A percentile compares a stretch with the other conserved stretches of the same genome.
These are phyloP conservation scores for Pogona vitticeps DNA, from an alignment of 2,113 vertebrate species.

Conservation along the genomic window DNA sequence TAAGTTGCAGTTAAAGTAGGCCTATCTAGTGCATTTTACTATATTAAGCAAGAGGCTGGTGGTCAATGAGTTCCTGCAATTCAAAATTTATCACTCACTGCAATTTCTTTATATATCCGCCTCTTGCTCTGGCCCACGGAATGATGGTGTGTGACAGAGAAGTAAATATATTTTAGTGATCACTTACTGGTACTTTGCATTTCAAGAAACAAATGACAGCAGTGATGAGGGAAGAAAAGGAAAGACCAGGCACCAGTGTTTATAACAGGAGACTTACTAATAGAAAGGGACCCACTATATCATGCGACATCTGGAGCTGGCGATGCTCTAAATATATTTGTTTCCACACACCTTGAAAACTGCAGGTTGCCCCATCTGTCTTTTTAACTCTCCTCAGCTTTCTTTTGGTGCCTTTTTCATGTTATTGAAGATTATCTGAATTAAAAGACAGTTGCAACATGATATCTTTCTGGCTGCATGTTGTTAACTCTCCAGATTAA, in stretches of 20 bases:
- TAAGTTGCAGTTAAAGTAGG: too few relatives aligned
- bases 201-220: background rate
- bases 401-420: background rate
- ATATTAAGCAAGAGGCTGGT: too few relatives aligned
- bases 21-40: too few relatives aligned
- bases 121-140: too few relatives aligned
- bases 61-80: too few relatives aligned
- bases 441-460: background rate
- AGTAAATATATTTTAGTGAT: too few relatives aligned
- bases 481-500: slow-evolving; percentile 73
- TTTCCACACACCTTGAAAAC: background rate
- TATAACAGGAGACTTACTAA: background rate
- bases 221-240: background rate
- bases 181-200: too few relatives aligned
- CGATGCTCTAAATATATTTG: background rate
- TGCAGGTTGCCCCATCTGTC: background rate
- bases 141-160: too few relatives aligned
- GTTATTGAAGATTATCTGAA: background rate
- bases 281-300: background rate
- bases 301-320: background rate
- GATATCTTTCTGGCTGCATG: background rate
- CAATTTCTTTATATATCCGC: too few relatives aligned
- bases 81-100: too few relatives aligned
- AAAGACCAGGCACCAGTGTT: background rate
- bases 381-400: background rate